These are phyloP conservation scores for Nomada ferruginata DNA, from an alignment of 2,888 invertebrate genomes.

Conservation along the genomic window DNA sequence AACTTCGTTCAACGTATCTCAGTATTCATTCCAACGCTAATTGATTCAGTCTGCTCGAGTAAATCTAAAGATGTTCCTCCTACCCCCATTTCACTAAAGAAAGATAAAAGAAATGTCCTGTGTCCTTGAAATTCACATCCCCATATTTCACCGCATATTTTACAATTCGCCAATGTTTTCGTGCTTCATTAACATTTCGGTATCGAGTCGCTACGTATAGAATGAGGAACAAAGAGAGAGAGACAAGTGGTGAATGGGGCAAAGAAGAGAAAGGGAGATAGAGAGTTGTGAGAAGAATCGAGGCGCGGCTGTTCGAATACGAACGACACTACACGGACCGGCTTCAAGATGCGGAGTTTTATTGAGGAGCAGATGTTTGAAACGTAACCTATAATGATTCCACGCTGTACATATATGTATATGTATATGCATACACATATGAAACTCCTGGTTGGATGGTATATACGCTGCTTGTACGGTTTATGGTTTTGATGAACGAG, in stretches of 20 bases:
- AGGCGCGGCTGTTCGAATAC: constrained; percentile 59
- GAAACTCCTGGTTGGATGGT: background rate
- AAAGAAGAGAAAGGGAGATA: background rate
- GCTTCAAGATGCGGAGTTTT: constrained; percentile 57
- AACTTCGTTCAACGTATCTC: too few species aligned
- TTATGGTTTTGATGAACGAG: constrained; percentile 47
- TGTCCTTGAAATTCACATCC: too few species aligned
- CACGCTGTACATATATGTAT: constrained; percentile 2
- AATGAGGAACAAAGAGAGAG: background rate
- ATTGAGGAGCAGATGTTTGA: constrained; percentile 66
- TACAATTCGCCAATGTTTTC: too few species aligned
- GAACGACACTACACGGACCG: constrained; percentile 62
- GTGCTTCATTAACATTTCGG: too few species aligned
- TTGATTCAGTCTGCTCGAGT: too few species aligned
- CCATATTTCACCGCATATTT: too few species aligned
- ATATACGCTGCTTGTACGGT: constrained; percentile 22
- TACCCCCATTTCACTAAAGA: too few species aligned
- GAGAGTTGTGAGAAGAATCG: constrained; percentile 45
- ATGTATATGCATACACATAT: background rate
- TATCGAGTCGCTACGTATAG: too few species aligned
- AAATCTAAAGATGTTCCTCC: too few species aligned
- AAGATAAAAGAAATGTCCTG: too few species aligned
- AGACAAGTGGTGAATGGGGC: background rate
- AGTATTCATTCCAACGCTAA: too few species aligned
- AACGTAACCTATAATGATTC: constrained; percentile 63